Base-by-base conservation (phyloP, 2,113 vertebrate species). In the Sylvilagus bachmani region DNA sequence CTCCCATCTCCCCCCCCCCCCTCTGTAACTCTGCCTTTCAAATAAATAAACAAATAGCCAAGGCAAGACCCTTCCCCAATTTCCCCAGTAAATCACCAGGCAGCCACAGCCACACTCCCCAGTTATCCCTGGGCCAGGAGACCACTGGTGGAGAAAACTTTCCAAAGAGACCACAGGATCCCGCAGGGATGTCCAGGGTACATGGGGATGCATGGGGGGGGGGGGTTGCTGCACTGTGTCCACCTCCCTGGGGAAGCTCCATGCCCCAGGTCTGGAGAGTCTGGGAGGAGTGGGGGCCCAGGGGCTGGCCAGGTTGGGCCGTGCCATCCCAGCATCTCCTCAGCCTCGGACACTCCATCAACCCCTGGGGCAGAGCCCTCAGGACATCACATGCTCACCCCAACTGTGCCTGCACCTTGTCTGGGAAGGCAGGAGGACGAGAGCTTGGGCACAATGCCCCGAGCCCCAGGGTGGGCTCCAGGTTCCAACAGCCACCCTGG, bases 211-310 rank as follows among this genome's bases (percentile, higher is more conserved):
- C 29, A 38, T 1, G 7, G 33, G 49, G 44, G 44, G 44, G 11
- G 33, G 49, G n/a, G 73, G n/a, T n/a, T n/a, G n/a, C n/a, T n/a
- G 31, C 17, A 44, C 22, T 77, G 49, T 27, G 21, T 13, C 25
- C n/a, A n/a, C 44, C 82, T 53, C 31, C 74, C 16, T 19, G 10
- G 11, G 36, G 31, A 36, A 6, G 13, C 2, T 17, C 49, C 9
- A 21, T 4, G 25, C 36, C 24, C 53, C 3, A 10, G 29, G n/a
- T 27, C 81, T 0, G 3, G 55, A 13, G 1, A 12, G 44, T 1
- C 16, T 19, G 19, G 64, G 33, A 70, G 24, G 27, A 24, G 55
- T 53, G 51, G 55, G 14, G 11, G 7, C 16, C 10, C 1, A 13
- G 31, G 10, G 16, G 51, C 6, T 1, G 17, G 53, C 49, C 11